A percentile compares a stretch with the other conserved stretches of the same genome.
phyloP scores from a whole-genome alignment of 1,140 invertebrate genomes.

The Neodiprion fabricii region DNA sequence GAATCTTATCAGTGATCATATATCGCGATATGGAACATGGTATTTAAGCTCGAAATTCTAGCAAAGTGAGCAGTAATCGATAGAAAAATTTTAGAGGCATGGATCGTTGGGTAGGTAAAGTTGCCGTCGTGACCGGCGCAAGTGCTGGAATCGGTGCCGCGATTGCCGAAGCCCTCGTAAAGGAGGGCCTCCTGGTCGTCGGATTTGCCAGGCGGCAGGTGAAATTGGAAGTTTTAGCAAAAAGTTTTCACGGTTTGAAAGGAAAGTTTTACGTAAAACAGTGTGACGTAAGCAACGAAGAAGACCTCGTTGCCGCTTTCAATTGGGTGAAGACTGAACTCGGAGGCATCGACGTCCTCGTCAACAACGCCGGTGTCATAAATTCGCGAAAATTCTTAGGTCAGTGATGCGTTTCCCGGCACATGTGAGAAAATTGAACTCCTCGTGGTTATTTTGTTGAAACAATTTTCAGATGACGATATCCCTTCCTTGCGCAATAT shows the following conservation, averaged over 20 bases:
- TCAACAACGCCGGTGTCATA: conserved; percentile 77
- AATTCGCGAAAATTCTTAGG: conserved; percentile 45
- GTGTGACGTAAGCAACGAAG: conserved; percentile 72
- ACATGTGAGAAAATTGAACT: conserved; percentile 8
- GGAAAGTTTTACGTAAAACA: conserved; percentile 61
- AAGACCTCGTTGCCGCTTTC: conserved; percentile 73
- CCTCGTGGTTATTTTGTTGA: conserved; percentile 10
- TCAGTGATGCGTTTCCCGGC: conserved; percentile 37
- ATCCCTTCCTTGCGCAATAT: conserved; percentile 60
- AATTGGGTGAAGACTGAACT: conserved; percentile 66
- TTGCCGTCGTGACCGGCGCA: conserved; percentile 77
- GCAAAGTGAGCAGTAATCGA: too few relatives aligned
- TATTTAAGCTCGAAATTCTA: too few relatives aligned
- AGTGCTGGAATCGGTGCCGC: conserved; percentile 74
- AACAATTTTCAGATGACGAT: conserved; percentile 53
- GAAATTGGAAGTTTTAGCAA: conserved; percentile 60
- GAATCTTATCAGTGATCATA: too few relatives aligned
- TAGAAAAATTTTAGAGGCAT: conserved; percentile 33
- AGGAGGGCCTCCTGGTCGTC: conserved; percentile 70
- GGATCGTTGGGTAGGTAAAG: conserved; percentile 71
- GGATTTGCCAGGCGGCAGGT: conserved; percentile 72
- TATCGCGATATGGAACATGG: too few relatives aligned
- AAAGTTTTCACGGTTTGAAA: conserved; percentile 17
- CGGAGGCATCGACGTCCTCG: conserved; percentile 71
- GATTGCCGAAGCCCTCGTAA: conserved; percentile 63